Conservation (phyloP, 2,888 invertebrate species). For the Dermolepida albohirtum region DNA sequence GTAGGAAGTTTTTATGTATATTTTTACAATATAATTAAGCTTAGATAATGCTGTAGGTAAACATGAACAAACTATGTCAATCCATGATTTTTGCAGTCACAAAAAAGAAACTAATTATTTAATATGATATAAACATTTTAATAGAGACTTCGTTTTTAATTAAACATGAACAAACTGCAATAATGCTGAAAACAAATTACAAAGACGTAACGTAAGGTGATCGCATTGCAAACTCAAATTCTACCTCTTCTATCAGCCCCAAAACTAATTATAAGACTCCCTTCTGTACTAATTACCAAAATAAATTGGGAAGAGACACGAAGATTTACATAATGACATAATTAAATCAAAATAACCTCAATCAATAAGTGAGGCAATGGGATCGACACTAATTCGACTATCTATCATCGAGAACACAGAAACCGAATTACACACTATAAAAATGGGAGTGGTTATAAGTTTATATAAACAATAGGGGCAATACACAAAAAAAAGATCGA, state of each 20-base stretch:
- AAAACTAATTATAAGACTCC: conserved; percentile 21
- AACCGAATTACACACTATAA: neutral
- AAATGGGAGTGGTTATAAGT: conserved; percentile 11
- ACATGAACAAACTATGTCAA: no score
- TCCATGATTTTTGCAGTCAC: no score
- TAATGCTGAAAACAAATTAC: no score
- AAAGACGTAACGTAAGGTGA: neutral
- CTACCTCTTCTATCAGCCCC: conserved; percentile 1
- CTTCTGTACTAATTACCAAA: conserved; percentile 22
- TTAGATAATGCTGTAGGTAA: no score
- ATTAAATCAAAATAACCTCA: conserved; percentile 39
- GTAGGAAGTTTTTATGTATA: no score
- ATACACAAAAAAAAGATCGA: conserved; percentile 34
- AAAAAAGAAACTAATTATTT: no score
- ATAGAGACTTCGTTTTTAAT: no score
- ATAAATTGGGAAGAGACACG: conserved; percentile 19
- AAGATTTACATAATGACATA: conserved; percentile 29
- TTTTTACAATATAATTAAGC: no score
- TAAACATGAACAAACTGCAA: no score
- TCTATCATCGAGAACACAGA: no score
- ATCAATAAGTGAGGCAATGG: conserved; percentile 28
- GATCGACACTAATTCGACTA: conserved; percentile 8
- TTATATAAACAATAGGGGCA: conserved; percentile 33
- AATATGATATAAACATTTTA: no score
- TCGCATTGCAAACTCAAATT: conserved; percentile 4